Evolutionary conservation across 2,797 vertebrate genomes (phyloP), one percentile per base, ranked within the genome.

Genomic region (Oryzias dopingdopingensis): DNA sequence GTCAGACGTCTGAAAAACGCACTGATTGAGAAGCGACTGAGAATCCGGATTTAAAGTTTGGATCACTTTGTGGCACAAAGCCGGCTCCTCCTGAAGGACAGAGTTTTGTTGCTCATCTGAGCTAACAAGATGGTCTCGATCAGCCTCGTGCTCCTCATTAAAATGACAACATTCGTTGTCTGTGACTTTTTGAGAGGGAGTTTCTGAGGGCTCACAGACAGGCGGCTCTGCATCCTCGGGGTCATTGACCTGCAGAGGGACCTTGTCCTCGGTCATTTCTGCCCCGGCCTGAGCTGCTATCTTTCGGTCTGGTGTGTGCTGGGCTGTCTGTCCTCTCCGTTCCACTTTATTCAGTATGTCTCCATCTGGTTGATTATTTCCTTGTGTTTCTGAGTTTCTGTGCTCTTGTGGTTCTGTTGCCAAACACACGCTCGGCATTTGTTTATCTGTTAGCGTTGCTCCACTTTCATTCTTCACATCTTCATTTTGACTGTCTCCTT

Each of bases 301-400:
- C 66, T 74, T 80, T 63, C 67, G 59, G 65, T 76, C 77, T 81
- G 75, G 67, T 71, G 43, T 24, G 43, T 79, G 71, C 69, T 83
- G 75, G 65, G 52, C 58, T 65, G 81, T 76, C 32, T 81, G 59
- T 61, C 50, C 84, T 59, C 80, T 81, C 75, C 80, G 44, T 70
- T 74, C 49, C 10, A 61, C 79, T 68, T 37, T 50, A 65, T 65
- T 65, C 56, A 59, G 58, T 23, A 23, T 47, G 29, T 76, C 70
- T 61, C 62, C 51, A 14, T 56, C 77, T 54, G 43, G 59, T 67
- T 53, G 58, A 66, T 76, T 64, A 62, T 52, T 46, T 56, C 29
- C 78, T 68, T 66, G 70, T 59, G 54, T 56, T 67, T 50, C 56
- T 48, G 55, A 13, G 42, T 45, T 48, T 48, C 32, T 59, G 60